These are phyloP conservation scores for Chiloscyllium plagiosum DNA, from an alignment of 2,113 vertebrate species.

Conservation along the genomic window DNA sequence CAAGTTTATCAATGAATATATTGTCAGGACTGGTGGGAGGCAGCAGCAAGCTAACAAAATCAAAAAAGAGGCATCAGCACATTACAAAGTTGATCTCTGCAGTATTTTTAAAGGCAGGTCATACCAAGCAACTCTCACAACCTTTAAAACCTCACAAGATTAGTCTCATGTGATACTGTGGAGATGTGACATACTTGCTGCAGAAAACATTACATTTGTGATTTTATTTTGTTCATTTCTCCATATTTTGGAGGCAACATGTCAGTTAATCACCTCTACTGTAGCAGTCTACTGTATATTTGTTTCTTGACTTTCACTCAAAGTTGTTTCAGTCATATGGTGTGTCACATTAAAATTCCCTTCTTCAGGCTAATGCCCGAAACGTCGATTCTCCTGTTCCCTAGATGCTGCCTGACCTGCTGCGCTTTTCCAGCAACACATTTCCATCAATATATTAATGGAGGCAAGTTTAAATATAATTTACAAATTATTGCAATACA, in stretches of 20 bases:
- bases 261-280: background rate
- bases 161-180: background rate
- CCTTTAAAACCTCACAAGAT: background rate
- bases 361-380: no score
- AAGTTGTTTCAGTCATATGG: background rate
- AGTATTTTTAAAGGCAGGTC: background rate
- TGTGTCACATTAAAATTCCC: background rate
- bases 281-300: background rate
- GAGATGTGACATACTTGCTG: background rate
- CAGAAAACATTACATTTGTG: background rate
- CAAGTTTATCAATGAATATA: background rate
- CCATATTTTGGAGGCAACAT: background rate
- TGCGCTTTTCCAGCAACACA: no score
- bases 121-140: background rate
- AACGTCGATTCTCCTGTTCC: no score
- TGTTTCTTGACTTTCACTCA: background rate
- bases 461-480: background rate
- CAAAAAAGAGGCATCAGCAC: background rate
- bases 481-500: background rate
- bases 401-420: no score
- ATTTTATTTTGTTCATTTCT: conserved; percentile 13
- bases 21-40: background rate
- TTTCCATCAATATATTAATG: background rate
- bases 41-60: background rate
- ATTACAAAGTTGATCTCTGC: background rate